Conservation (phyloP, 2,888 invertebrate species). For the Lathronympha strigana region DNA sequence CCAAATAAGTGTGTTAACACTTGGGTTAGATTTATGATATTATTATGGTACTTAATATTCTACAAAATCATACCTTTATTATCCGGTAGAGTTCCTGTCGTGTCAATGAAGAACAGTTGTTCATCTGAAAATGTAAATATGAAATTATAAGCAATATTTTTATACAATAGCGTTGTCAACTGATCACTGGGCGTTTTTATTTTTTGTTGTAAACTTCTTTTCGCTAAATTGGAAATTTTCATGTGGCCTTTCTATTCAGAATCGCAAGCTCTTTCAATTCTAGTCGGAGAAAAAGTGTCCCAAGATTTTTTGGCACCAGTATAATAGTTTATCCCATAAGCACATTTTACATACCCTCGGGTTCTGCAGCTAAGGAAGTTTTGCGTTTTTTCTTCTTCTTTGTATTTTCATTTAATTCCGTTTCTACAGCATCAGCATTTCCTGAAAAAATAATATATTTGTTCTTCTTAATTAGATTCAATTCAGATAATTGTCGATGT, state of each 20-base stretch:
- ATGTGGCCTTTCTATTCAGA: too few species aligned
- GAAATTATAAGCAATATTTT: background rate
- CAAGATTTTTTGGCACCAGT: too few species aligned
- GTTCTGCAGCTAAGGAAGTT: conserved; percentile 3
- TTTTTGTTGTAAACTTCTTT: too few species aligned
- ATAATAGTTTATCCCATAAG: too few species aligned
- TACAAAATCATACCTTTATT: conserved; percentile 40
- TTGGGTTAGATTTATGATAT: background rate
- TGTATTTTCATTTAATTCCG: conserved; percentile 3
- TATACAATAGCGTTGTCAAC: too few species aligned
- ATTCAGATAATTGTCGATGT: too few species aligned
- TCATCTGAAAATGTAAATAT: conserved; percentile 32
- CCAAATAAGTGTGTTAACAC: background rate
- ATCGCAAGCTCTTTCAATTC: too few species aligned
- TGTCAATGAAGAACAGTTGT: conserved; percentile 55
- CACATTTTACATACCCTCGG: conserved; percentile 4
- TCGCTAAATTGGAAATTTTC: too few species aligned
- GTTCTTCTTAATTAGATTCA: background rate
- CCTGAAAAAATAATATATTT: background rate
- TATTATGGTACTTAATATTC: background rate
- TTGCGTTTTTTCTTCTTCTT: conserved; percentile 28
- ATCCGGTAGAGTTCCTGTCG: conserved; percentile 47
- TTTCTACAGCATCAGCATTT: background rate
- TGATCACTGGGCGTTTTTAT: too few species aligned
- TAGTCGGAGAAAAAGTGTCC: too few species aligned